Evolutionary conservation across 2,797 vertebrate genomes (phyloP).

Genomic region (Chiroxiphia lanceolata): DNA sequence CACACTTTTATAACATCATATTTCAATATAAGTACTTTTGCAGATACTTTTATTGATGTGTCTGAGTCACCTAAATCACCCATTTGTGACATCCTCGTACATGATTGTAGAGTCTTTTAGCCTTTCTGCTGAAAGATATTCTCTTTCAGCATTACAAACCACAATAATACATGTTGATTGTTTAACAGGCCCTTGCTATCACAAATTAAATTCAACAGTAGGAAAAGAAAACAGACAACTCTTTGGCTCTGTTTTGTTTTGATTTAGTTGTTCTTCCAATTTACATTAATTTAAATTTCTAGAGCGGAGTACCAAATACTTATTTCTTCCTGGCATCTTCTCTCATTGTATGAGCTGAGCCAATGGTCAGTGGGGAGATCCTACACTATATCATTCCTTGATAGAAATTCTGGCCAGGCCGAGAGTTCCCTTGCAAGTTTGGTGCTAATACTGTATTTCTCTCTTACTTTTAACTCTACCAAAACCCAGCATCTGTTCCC

Average conservation of each 20-base stretch:
- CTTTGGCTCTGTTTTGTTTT: neutral
- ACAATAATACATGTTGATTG: neutral
- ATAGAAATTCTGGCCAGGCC: slow-evolving; percentile 12
- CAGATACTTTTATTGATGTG: neutral
- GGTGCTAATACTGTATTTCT: neutral
- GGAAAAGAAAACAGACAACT: neutral
- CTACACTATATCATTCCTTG: neutral
- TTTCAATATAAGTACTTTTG: neutral
- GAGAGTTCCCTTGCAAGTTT: slow-evolving; percentile 13
- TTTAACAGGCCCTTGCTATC: neutral
- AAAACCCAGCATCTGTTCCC: slow-evolving; percentile 61
- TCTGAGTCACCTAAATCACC: neutral
- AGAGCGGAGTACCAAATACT: neutral
- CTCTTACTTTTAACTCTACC: slow-evolving; percentile 31
- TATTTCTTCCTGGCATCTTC: neutral
- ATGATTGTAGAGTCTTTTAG: neutral
- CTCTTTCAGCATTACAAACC: neutral
- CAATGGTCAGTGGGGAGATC: neutral
- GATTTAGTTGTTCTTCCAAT: neutral
- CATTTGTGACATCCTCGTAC: neutral
- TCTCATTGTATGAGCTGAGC: neutral
- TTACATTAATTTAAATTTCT: neutral
- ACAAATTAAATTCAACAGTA: neutral
- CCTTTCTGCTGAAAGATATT: neutral
- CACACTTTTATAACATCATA: neutral